These are phyloP conservation scores for Malacoctenus gilli DNA, from an alignment of 2,797 vertebrate genomes.

Conservation along the genomic window DNA sequence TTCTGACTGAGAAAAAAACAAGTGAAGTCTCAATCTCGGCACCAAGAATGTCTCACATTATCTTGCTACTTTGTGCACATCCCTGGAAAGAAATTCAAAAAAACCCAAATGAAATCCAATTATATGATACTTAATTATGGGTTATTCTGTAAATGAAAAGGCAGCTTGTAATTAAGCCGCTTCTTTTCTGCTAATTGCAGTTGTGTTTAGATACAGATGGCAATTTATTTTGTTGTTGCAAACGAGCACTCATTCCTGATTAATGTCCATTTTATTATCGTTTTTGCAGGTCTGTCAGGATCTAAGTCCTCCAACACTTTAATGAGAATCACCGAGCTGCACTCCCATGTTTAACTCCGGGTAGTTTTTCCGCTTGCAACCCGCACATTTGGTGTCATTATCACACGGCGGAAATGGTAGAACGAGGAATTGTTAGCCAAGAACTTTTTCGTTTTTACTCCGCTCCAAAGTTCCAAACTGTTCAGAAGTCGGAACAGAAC, in stretches of 20 bases:
- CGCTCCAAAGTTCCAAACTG: constrained; percentile 1
- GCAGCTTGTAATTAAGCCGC: constrained; percentile 41
- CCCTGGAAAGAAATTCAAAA: constrained; percentile 11
- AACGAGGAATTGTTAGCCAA: constrained; percentile 7
- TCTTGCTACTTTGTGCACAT: constrained; percentile 27
- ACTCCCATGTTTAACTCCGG: background rate
- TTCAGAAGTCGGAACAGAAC: constrained; percentile 18
- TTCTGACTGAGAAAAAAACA: constrained; percentile 28
- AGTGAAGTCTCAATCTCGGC: constrained; percentile 10
- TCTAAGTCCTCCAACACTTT: too few relatives aligned
- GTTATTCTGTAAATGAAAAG: constrained; percentile 46
- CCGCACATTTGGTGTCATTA: constrained; percentile 4
- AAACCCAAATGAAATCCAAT: constrained; percentile 28
- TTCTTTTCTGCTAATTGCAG: constrained; percentile 28
- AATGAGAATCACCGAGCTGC: background rate
- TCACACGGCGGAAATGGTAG: constrained; percentile 6
- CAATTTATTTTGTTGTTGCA: constrained; percentile 28
- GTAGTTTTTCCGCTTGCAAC: background rate
- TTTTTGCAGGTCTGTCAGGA: too few relatives aligned
- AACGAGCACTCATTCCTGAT: constrained; percentile 30
- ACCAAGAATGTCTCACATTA: background rate
- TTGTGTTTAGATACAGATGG: constrained; percentile 32
- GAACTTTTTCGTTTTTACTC: constrained; percentile 15
- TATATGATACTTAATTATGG: constrained; percentile 39
- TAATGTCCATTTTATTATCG: constrained; percentile 4